Percentiles rank a stretch among this genome's conserved stretches.
Evolutionary conservation across 2,797 vertebrate species (phyloP).

Genomic region (Spinus olivaceus): DNA sequence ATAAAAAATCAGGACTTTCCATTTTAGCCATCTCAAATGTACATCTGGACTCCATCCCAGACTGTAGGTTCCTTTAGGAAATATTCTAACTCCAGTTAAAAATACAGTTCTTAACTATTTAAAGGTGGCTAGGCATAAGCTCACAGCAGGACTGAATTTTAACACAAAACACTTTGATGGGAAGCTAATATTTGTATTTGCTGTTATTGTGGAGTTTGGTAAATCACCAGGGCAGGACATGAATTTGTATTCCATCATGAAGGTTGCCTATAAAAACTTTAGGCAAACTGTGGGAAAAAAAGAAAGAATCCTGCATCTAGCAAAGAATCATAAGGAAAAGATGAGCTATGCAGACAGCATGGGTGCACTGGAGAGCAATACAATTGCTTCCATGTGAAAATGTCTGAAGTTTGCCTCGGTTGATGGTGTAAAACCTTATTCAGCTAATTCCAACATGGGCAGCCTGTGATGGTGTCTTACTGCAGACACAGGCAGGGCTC

Average conservation of each 20-base stretch:
- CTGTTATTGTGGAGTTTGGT: not conserved
- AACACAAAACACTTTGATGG: not conserved
- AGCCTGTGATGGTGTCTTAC: not conserved
- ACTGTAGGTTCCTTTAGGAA: constrained; percentile 54
- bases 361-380: not conserved
- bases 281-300: not conserved
- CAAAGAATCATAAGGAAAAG: not conserved
- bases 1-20: constrained; percentile 59
- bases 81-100: constrained; percentile 39
- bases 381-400: not conserved
- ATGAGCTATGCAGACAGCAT: not conserved
- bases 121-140: not conserved
- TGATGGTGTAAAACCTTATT: not conserved
- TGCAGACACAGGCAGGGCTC: not conserved
- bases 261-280: not conserved
- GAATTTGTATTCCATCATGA: not conserved
- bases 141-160: not conserved
- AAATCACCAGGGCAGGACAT: not conserved
- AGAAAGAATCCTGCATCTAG: not conserved
- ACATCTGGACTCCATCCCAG: constrained; percentile 58
- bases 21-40: constrained; percentile 51
- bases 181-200: not conserved
- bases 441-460: not conserved
- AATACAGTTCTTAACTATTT: constrained; percentile 36
- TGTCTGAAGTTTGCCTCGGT: not conserved